Evolutionary conservation across 2,797 vertebrate species (phyloP).

Genomic region (Coracias cyanogaster): DNA sequence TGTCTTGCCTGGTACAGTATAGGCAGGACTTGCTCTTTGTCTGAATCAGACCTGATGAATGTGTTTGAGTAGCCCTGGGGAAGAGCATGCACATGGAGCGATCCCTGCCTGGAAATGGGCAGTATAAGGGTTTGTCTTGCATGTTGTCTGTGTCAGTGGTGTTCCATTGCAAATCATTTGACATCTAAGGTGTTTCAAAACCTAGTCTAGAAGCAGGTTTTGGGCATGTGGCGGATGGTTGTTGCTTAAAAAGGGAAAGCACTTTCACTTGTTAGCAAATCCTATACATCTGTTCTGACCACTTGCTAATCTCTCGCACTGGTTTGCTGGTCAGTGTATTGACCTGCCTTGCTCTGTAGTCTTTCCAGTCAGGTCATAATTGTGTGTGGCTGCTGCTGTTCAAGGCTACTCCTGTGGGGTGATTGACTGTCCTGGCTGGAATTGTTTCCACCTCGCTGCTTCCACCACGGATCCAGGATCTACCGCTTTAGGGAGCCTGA

Average conservation of each 20-base stretch:
- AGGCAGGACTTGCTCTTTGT: background rate
- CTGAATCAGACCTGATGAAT: background rate
- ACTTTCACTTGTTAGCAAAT: background rate
- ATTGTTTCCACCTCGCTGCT: background rate
- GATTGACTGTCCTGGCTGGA: background rate
- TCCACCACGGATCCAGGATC: background rate
- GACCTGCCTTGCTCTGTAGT: background rate
- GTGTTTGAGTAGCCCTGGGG: background rate
- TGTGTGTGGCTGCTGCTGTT: background rate
- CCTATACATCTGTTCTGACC: background rate
- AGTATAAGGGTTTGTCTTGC: background rate
- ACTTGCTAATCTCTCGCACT: background rate
- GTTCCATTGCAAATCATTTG: background rate
- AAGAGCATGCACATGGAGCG: fast-evolving
- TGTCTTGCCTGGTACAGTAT: background rate
- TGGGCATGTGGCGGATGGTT: background rate
- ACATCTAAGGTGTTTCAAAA: background rate
- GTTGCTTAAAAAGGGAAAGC: background rate
- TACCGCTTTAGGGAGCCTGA: background rate
- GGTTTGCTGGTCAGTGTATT: background rate
- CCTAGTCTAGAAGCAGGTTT: background rate
- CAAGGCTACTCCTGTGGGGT: fast-evolving
- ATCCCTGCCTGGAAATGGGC: background rate
- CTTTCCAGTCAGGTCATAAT: background rate
- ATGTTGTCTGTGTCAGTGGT: background rate